Conservation (phyloP, 2,113 vertebrate genomes). For the Charadrius vociferus region DNA sequence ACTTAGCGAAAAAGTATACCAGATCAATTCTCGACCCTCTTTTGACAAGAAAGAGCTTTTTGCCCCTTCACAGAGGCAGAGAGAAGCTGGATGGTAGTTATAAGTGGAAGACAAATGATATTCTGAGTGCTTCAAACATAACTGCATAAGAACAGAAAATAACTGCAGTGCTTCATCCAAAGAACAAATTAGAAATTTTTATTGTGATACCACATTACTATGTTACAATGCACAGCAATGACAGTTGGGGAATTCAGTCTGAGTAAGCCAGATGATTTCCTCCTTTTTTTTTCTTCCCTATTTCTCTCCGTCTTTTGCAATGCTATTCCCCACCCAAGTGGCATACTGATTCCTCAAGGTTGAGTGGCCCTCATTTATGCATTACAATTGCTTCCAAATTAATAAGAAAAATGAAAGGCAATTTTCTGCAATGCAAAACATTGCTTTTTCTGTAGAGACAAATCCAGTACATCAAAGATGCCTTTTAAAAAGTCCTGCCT, state of each 20-base stretch:
- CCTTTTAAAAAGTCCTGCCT: background rate
- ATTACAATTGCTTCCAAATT: background rate
- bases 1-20: background rate
- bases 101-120: background rate
- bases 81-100: background rate
- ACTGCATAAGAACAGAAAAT: background rate
- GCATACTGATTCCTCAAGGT: background rate
- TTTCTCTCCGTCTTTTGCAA: background rate
- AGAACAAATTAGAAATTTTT: background rate
- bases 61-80: background rate
- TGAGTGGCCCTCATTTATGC: background rate
- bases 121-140: background rate
- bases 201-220: background rate
- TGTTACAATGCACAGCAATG: background rate
- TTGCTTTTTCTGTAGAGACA: background rate
- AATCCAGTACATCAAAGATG: background rate
- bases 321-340: background rate
- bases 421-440: constrained; percentile 2
- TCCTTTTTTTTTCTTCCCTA: background rate
- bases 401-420: background rate
- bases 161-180: background rate
- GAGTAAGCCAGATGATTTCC: background rate
- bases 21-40: background rate
- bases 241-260: background rate
- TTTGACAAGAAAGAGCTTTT: background rate